Percentiles rank a stretch among this genome's conserved stretches.
Conservation (phyloP, 2,113 vertebrate species). For the Haliaeetus leucogaster region DNA sequence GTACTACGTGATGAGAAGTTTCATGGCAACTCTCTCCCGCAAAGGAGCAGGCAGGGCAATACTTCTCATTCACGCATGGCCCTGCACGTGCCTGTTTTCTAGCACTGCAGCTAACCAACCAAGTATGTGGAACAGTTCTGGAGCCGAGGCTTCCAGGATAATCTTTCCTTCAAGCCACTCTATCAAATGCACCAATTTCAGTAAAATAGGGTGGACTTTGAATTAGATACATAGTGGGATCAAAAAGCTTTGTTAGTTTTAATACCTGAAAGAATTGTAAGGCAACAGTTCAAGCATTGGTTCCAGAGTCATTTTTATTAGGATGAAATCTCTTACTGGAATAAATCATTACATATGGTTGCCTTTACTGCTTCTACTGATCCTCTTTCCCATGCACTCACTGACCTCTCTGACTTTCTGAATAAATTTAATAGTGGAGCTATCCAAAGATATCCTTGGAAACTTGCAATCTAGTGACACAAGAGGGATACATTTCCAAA, state of each 20-base stretch:
- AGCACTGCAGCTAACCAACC: background rate
- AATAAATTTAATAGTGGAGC: conserved; percentile 47
- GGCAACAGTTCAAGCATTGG: background rate
- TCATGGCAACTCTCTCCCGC: background rate
- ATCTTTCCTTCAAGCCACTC: background rate
- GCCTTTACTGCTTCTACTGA: conserved; percentile 34
- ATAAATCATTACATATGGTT: conserved; percentile 3
- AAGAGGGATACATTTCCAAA: conserved; percentile 52
- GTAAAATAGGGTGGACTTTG: background rate
- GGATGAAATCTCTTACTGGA: conserved; percentile 1
- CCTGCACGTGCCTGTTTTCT: background rate
- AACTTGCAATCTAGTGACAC: conserved; percentile 42
- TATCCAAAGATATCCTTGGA: conserved; percentile 66
- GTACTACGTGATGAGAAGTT: background rate
- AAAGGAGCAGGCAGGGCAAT: background rate
- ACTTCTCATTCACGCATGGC: background rate
- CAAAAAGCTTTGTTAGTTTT: background rate
- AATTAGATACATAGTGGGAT: background rate
- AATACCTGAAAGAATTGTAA: background rate
- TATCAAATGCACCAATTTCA: background rate
- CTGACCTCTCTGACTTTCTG: conserved; percentile 55
- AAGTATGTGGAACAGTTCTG: background rate
- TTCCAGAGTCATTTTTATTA: background rate
- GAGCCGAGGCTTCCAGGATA: background rate
- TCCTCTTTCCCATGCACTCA: conserved; percentile 68